Percentiles rank a stretch among this genome's conserved stretches.
Evolutionary conservation across 2,113 vertebrate species (phyloP).

Genomic region (Tinamus guttatus): DNA sequence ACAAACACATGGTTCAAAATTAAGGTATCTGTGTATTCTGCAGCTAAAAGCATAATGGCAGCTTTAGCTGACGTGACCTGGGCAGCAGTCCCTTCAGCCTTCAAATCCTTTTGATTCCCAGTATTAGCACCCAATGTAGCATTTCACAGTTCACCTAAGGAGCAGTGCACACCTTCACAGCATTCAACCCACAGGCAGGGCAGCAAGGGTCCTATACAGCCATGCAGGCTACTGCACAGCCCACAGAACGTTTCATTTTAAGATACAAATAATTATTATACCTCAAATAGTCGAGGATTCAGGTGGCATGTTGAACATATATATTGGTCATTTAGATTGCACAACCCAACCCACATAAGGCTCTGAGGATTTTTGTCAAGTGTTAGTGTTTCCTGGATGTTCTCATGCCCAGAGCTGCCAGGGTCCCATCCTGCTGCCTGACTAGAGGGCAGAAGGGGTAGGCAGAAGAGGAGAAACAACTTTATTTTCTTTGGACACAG

Average conservation of each 20-base stretch:
- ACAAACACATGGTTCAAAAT: background rate
- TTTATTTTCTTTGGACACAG: background rate
- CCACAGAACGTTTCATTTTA: background rate
- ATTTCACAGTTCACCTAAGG: background rate
- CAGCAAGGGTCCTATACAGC: background rate
- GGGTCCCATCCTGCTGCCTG: background rate
- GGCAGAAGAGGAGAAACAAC: background rate
- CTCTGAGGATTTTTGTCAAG: background rate
- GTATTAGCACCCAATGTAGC: background rate
- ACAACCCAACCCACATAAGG: background rate
- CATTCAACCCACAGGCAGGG: background rate
- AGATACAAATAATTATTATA: background rate
- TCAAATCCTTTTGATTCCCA: background rate
- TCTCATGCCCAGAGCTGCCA: background rate
- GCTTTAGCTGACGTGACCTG: background rate
- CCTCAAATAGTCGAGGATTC: background rate
- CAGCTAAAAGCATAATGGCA: background rate
- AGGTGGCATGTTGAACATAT: background rate
- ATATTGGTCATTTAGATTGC: background rate
- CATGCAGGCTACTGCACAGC: background rate
- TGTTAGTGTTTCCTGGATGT: background rate
- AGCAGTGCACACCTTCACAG: background rate
- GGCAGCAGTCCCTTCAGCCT: background rate
- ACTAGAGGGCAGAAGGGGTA: background rate
- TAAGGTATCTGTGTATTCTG: background rate